These are phyloP conservation scores for Cryptosula pallasiana DNA, from an alignment of 2,888 invertebrate species.

Conservation along the genomic window DNA sequence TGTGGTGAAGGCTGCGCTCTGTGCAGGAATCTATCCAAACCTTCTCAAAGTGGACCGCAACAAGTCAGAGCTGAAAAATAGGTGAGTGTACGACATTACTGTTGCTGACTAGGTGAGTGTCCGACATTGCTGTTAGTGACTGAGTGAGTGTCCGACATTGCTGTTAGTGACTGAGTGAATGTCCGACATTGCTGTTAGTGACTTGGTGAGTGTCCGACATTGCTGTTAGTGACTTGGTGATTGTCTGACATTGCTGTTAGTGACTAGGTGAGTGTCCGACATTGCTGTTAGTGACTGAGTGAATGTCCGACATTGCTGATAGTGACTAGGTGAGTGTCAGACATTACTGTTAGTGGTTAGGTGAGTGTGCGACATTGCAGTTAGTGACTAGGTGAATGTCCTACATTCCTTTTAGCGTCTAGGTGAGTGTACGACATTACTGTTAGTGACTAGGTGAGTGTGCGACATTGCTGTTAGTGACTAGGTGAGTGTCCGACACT, in stretches of 20 bases:
- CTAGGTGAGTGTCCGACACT: neutral
- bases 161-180: too few relatives aligned
- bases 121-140: neutral
- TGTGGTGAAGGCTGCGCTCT: constrained; percentile 81
- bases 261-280: too few relatives aligned
- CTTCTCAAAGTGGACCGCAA: constrained; percentile 69
- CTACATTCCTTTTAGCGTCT: too few relatives aligned
- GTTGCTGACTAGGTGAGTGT: neutral
- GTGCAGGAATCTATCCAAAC: constrained; percentile 85
- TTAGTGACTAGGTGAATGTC: too few relatives aligned
- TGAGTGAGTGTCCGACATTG: neutral
- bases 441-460: too few relatives aligned
- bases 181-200: neutral
- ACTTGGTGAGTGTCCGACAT: neutral
- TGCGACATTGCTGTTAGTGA: neutral
- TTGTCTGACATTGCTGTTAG: too few relatives aligned
- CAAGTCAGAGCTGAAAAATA: constrained; percentile 62
- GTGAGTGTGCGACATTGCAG: too few relatives aligned
- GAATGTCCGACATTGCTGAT: too few relatives aligned
- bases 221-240: neutral
- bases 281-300: too few relatives aligned
- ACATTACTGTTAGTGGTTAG: too few relatives aligned
- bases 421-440: too few relatives aligned
- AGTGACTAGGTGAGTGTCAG: too few relatives aligned
- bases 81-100: constrained; percentile 54